phyloP scores from a whole-genome alignment of 2,888 invertebrate species.

The Ichneumoninae sp. region DNA sequence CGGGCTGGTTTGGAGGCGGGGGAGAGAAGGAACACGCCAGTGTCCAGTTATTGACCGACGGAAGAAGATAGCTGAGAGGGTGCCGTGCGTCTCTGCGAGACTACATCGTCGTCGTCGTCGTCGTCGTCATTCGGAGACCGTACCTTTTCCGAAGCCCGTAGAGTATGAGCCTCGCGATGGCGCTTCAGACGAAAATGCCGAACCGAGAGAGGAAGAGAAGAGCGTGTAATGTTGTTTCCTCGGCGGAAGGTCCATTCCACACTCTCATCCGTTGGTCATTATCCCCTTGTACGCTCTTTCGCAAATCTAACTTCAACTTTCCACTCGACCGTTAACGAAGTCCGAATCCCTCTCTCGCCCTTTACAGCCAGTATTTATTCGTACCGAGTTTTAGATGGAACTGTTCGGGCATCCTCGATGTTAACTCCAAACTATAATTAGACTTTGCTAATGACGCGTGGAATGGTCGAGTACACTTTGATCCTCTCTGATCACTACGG shows the following conservation, averaged over 20 bases:
- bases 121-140: slow-evolving; percentile 60
- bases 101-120: slow-evolving; percentile 63
- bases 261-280: slow-evolving; percentile 24
- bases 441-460: slow-evolving; percentile 33
- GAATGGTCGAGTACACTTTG: slow-evolving; percentile 22
- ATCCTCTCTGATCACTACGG: slow-evolving; percentile 2
- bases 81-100: slow-evolving; percentile 60
- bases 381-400: not conserved
- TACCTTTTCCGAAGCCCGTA: slow-evolving; percentile 18
- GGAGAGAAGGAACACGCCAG: slow-evolving; percentile 71
- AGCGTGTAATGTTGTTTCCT: slow-evolving; percentile 15
- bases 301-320: slow-evolving; percentile 35
- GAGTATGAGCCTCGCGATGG: slow-evolving; percentile 17
- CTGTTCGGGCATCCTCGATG: not conserved
- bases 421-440: slow-evolving; percentile 26
- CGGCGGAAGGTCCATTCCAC: slow-evolving; percentile 16
- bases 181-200: slow-evolving; percentile 13
- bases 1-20: slow-evolving; percentile 37
- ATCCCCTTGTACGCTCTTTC: slow-evolving; percentile 9
- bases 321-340: slow-evolving; percentile 11
- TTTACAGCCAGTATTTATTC: not conserved
- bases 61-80: slow-evolving; percentile 72
- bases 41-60: slow-evolving; percentile 84
- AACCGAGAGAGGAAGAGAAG: not conserved
- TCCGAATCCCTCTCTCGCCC: not conserved